phyloP scores from a whole-genome alignment of 2,113 vertebrate genomes.

The Myotis davidii region DNA sequence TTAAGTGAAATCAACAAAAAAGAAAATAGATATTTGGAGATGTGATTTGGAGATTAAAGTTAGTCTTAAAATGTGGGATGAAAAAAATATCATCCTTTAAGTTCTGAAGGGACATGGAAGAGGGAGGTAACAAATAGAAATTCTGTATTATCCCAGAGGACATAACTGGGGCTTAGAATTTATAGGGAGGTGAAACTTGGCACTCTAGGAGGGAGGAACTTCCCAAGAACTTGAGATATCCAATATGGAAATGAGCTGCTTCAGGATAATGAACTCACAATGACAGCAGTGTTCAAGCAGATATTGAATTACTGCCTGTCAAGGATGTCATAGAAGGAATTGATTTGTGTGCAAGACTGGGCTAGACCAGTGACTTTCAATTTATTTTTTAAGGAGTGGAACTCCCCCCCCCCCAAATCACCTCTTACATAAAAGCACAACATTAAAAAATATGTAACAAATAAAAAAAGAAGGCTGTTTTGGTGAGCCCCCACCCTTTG shows the following conservation, averaged over 20 bases:
- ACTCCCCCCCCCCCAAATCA: neutral
- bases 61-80: neutral
- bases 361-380: neutral
- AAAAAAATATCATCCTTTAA: neutral
- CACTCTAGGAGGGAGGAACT: neutral
- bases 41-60: neutral
- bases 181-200: neutral
- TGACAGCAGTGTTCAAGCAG: neutral
- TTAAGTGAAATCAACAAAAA: neutral
- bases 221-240: neutral
- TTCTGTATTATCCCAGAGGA: neutral
- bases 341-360: neutral
- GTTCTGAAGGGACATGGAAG: neutral
- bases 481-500: neutral
- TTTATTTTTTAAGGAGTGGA: conserved; percentile 1
- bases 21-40: neutral
- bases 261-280: neutral
- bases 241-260: neutral
- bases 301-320: neutral
- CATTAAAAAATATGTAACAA: neutral
- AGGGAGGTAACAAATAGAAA: neutral
- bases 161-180: neutral
- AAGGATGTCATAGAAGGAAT: neutral
- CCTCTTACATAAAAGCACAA: neutral
- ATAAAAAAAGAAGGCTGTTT: neutral